A percentile compares a stretch with the other conserved stretches of the same genome.
Evolutionary conservation across 2,888 invertebrate species (phyloP).

Genomic region (Sphecodes monilicornis): DNA sequence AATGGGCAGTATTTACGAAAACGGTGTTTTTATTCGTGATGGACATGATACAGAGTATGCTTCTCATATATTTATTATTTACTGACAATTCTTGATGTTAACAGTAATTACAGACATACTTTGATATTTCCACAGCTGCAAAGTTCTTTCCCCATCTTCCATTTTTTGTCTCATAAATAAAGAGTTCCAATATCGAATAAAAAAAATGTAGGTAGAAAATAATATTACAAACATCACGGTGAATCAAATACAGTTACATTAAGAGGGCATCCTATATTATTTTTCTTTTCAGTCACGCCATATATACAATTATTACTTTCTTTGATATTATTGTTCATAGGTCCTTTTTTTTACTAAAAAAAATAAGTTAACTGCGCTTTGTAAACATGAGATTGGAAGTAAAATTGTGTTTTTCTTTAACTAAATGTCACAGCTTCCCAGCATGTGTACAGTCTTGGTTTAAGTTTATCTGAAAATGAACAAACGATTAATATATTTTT

Average conservation of each 20-base stretch:
- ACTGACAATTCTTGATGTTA: slow-evolving; percentile 67
- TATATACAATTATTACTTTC: slow-evolving; percentile 66
- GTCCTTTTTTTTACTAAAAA: slow-evolving; percentile 32
- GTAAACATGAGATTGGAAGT: slow-evolving; percentile 72
- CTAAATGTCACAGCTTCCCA: slow-evolving; percentile 75
- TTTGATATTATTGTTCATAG: slow-evolving; percentile 24
- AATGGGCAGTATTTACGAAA: slow-evolving; percentile 71
- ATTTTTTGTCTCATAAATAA: slow-evolving; percentile 65
- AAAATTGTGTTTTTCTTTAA: slow-evolving; percentile 65
- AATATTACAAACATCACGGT: slow-evolving; percentile 46
- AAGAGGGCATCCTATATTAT: slow-evolving; percentile 25
- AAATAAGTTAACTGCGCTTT: slow-evolving; percentile 65
- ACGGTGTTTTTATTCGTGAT: slow-evolving; percentile 75
- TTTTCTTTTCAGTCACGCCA: slow-evolving; percentile 28
- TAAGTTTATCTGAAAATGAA: slow-evolving; percentile 77
- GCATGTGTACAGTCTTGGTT: slow-evolving; percentile 80
- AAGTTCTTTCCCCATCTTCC: slow-evolving; percentile 79
- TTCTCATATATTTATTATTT: slow-evolving; percentile 71
- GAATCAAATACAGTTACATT: slow-evolving; percentile 30
- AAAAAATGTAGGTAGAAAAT: slow-evolving; percentile 56
- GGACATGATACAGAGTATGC: slow-evolving; percentile 65
- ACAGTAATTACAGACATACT: slow-evolving; percentile 59
- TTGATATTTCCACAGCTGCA: slow-evolving; percentile 63
- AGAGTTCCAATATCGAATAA: slow-evolving; percentile 49
- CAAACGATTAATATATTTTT: slow-evolving; percentile 27